phyloP scores from a whole-genome alignment of 2,113 vertebrate species.

The rat (Rattus norvegicus) region GRCr8 NC_086025.1:32501501-32502000 shows the following conservation, averaged over 20 bases:
- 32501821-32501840: rapidly evolving
- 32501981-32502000: background rate
- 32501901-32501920: background rate
- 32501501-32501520: background rate
- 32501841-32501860: no score
- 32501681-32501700: no score
- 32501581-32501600: slow-evolving; percentile 10
- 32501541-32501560: background rate
- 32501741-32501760: background rate
- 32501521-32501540: slow-evolving; percentile 25
- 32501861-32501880: no score
- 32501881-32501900: no score
- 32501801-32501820: background rate
- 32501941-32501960: slow-evolving; percentile 13
- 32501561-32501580: slow-evolving; percentile 8
- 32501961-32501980: background rate
- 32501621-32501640: background rate
- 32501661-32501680: background rate
- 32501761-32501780: background rate
- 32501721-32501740: background rate
- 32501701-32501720: no score
- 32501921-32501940: background rate
- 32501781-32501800: background rate
- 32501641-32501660: background rate
- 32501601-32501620: background rate